Evolutionary conservation across 1,140 invertebrate genomes (phyloP).

Genomic region (Aricia agestis): DNA sequence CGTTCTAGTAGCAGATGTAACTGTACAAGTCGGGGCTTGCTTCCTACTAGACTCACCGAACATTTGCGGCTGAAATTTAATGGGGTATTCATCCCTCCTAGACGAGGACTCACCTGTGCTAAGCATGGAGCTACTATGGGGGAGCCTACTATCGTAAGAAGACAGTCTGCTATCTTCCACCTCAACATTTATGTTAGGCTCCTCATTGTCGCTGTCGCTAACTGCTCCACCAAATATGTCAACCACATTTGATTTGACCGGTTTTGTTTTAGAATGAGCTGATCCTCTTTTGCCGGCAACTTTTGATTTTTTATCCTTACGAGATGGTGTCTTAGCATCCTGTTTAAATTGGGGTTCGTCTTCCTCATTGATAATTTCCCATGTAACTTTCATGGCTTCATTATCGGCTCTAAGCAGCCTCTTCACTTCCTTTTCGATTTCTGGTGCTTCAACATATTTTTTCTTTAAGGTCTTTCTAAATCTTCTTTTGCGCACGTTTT

Average conservation of each 20-base stretch:
- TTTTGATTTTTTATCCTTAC: conserved; percentile 69
- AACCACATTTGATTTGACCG: conserved; percentile 56
- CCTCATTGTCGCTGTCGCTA: conserved; percentile 88
- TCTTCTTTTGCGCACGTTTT: conserved; percentile 94
- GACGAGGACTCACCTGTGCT: conserved; percentile 74
- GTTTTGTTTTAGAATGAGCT: conserved; percentile 42
- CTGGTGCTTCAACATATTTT: conserved; percentile 97
- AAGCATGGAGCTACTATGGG: conserved; percentile 84
- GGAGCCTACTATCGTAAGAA: conserved; percentile 84
- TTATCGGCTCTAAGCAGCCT: conserved; percentile 93
- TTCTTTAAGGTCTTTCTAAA: conserved; percentile 97
- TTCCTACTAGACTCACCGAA: conserved; percentile 34
- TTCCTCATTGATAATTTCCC: conserved; percentile 95
- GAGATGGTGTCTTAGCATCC: conserved; percentile 60
- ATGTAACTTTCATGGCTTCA: conserved; percentile 92
- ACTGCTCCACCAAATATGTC: conserved; percentile 93
- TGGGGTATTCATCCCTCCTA: conserved; percentile 36
- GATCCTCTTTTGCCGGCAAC: conserved; percentile 57
- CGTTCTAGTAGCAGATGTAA: conserved; percentile 36
- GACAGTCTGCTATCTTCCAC: conserved; percentile 88
- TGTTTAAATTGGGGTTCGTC: conserved; percentile 80
- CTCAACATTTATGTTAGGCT: conserved; percentile 84
- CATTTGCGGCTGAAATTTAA: conserved; percentile 52
- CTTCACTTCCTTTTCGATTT: conserved; percentile 98
- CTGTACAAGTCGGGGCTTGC: conserved; percentile 29